phyloP scores from a whole-genome alignment of 2,797 vertebrate genomes.

The Anabacerthia variegaticeps region DNA sequence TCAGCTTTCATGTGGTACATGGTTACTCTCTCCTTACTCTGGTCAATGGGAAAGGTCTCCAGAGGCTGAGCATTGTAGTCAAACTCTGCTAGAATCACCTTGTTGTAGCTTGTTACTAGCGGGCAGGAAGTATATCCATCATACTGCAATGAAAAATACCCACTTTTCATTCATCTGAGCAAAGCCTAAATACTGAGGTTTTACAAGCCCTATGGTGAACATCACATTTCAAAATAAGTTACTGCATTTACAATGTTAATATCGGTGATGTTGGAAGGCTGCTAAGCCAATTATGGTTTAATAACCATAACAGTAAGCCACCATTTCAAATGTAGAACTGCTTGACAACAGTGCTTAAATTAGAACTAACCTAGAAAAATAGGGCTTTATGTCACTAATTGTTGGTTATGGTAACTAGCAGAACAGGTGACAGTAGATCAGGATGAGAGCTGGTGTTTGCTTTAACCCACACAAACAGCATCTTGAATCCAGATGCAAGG shows the following conservation, averaged over 20 bases:
- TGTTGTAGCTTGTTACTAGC: constrained; percentile 90
- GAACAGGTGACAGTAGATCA: background rate
- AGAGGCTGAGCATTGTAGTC: constrained; percentile 88
- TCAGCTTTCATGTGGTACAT: constrained; percentile 97
- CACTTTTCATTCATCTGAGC: background rate
- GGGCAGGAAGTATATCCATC: constrained; percentile 98
- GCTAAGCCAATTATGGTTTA: background rate
- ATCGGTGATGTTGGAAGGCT: background rate
- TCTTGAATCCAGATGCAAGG: background rate
- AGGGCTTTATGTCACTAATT: background rate
- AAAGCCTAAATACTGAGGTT: background rate
- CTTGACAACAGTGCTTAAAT: background rate
- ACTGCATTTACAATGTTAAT: background rate
- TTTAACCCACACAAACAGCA: background rate
- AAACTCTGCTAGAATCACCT: constrained; percentile 94
- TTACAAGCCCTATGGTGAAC: background rate
- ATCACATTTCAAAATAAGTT: background rate
- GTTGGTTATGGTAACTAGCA: background rate
- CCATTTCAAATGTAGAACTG: background rate
- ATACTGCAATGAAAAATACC: constrained; percentile 80
- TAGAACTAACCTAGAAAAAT: background rate
- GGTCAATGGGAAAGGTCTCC: constrained; percentile 96
- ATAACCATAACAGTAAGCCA: background rate
- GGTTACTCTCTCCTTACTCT: constrained; percentile 87
- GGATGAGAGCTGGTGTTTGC: background rate